A percentile compares a stretch with the other conserved stretches of the same genome.
Evolutionary conservation across 2,113 vertebrate genomes (phyloP).

Genomic region (Campylorhamphus procurvoides): DNA sequence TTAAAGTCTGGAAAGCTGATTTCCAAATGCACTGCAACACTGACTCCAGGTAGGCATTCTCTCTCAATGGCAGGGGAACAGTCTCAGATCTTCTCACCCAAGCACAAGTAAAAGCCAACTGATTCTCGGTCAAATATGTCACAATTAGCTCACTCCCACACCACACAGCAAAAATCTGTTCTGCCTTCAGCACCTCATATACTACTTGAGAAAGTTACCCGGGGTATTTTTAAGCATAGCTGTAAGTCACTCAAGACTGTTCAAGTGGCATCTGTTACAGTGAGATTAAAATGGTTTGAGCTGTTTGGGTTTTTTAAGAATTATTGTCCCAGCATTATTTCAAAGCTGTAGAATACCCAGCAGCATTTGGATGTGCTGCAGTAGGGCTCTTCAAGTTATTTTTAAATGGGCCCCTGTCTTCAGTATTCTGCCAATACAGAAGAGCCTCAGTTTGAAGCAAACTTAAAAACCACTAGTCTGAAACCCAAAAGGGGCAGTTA

Average conservation of each 20-base stretch:
- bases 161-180: not conserved
- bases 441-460: conserved; percentile 19
- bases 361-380: not conserved
- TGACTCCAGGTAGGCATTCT: not conserved
- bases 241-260: not conserved
- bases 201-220: not conserved
- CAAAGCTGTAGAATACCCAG: not conserved
- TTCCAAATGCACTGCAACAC: not conserved
- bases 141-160: not conserved
- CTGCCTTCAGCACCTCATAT: not conserved
- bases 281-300: not conserved
- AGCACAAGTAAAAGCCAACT: not conserved
- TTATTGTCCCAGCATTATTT: not conserved
- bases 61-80: not conserved
- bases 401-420: not conserved
- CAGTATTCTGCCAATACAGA: not conserved
- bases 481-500: conserved; percentile 36
- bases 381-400: not conserved
- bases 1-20: not conserved
- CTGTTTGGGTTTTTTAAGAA: not conserved
- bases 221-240: conserved; percentile 4
- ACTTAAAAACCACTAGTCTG: conserved; percentile 37
- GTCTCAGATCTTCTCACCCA: not conserved
- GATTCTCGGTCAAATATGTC: conserved; percentile 40
- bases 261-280: conserved; percentile 14